Evolutionary conservation across 2,797 vertebrate species (phyloP), one percentile per base, ranked within the genome.

Genomic region (Crocidura indochinensis): DNA sequence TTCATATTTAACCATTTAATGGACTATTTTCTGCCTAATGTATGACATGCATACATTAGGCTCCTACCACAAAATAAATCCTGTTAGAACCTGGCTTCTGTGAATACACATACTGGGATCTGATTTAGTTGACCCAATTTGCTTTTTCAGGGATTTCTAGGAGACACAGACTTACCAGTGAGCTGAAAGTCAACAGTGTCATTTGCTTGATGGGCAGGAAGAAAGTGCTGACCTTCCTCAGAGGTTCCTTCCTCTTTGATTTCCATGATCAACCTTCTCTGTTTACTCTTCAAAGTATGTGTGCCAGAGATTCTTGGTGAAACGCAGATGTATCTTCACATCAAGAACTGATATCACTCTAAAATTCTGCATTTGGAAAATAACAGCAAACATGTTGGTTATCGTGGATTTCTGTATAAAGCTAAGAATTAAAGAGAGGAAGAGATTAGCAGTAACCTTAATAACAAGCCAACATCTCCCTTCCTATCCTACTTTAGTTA

Each of bases 221-320:
- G 97, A 94, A 98, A 98, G 51, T 98, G 98, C 2, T 75, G 97
- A 69, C 96, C 97, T 96, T 98, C 98, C 67, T 97, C 97, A 88
- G 98, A 93, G 9, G 97, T 67, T 76, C 94, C 97, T 96, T 98
- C 98, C 81, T 97, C 98, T 94, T 98, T 98, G 95, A 98, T 97
- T 97, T 98, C 98, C 98, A 98, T 98, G 95, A 97, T 98, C 68
- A 97, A 1, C 22, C 68, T 95, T 84, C 10, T 74, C 69, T 97
- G 94, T 79, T 80, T 97, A 93, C 73, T 94, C 91, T 96, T 97
- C 96, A 0, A 94, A 97, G 93, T 91, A 94, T 38, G 84, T 88
- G 74, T 95, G 80, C 91, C 90, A 90, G 95, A 95, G 94, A 94
- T 76, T 91, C 80, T 0, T 95, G 94, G 4, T 90, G 96, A 60